phyloP scores from a whole-genome alignment of 2,888 invertebrate genomes.

The Trypoxylon attenuatum region DNA sequence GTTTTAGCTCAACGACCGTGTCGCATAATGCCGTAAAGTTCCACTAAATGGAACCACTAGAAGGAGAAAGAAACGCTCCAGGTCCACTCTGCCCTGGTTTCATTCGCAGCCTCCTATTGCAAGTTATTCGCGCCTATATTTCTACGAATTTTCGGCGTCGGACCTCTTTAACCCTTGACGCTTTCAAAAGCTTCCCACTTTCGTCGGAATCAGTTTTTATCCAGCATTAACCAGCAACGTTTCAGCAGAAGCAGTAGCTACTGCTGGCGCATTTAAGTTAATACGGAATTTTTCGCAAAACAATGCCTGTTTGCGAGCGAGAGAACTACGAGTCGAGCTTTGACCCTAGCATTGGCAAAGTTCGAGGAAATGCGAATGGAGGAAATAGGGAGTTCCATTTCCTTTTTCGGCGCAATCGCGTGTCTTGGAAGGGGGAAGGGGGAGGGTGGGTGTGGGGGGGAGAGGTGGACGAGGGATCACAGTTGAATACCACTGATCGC shows the following conservation, averaged over 20 bases:
- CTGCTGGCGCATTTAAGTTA: too few relatives aligned
- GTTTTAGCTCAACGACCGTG: constrained; percentile 53
- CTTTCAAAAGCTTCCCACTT: background rate
- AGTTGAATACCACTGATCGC: constrained; percentile 61
- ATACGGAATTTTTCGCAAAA: too few relatives aligned
- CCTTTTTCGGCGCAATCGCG: constrained; percentile 14
- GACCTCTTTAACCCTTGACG: background rate
- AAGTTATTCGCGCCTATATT: constrained; percentile 35
- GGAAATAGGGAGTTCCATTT: too few relatives aligned
- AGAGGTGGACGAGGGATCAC: constrained; percentile 50
- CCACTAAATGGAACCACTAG: constrained; percentile 58
- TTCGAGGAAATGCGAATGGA: too few relatives aligned
- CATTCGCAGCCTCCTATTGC: constrained; percentile 31
- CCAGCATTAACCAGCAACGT: too few relatives aligned
- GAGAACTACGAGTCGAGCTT: too few relatives aligned
- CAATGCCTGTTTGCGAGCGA: too few relatives aligned
- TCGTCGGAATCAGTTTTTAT: background rate
- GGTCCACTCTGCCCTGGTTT: constrained; percentile 50
- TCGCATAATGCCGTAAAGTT: constrained; percentile 56
- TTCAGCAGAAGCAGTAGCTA: too few relatives aligned
- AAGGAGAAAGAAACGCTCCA: constrained; percentile 51
- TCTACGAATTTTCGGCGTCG: background rate
- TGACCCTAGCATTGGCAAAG: too few relatives aligned
- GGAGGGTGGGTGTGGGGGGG: constrained; percentile 26
- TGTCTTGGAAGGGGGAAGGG: constrained; percentile 21